phyloP scores from a whole-genome alignment of 2,888 invertebrate species.

The Notocelia uddmanniana region DNA sequence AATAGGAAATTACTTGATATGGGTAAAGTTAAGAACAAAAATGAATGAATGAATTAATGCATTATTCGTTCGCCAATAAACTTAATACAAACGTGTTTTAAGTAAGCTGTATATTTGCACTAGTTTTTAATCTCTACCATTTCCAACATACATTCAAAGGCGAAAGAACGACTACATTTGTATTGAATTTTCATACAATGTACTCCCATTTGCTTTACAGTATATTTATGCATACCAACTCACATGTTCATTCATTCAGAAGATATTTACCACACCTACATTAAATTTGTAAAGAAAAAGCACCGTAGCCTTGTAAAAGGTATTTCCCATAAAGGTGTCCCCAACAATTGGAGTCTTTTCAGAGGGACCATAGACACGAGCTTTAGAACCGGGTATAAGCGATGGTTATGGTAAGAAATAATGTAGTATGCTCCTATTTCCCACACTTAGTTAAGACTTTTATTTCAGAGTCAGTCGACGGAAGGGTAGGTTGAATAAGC shows the following conservation, averaged over 20 bases:
- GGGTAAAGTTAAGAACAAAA: no score
- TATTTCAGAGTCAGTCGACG: neutral
- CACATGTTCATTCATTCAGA: neutral
- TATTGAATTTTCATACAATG: neutral
- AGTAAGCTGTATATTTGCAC: no score
- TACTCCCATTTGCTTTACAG: neutral
- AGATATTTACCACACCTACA: neutral
- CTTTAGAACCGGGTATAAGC: constrained; percentile 1
- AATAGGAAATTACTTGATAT: no score
- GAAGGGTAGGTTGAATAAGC: neutral
- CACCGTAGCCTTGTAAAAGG: neutral
- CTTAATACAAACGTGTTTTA: no score
- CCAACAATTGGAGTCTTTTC: constrained; percentile 4
- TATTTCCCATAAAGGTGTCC: neutral
- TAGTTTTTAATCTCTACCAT: no score
- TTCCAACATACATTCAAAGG: neutral
- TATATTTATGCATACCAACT: neutral
- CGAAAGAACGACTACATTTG: no score
- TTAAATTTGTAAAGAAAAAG: constrained; percentile 7
- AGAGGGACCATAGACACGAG: neutral
- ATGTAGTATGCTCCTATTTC: no score
- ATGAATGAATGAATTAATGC: no score
- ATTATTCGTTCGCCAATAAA: no score
- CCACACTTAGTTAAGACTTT: neutral
- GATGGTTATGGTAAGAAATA: neutral